These are phyloP conservation scores for Marisa cornuarietis DNA, from an alignment of 1,140 invertebrate genomes.

Conservation along the genomic window DNA sequence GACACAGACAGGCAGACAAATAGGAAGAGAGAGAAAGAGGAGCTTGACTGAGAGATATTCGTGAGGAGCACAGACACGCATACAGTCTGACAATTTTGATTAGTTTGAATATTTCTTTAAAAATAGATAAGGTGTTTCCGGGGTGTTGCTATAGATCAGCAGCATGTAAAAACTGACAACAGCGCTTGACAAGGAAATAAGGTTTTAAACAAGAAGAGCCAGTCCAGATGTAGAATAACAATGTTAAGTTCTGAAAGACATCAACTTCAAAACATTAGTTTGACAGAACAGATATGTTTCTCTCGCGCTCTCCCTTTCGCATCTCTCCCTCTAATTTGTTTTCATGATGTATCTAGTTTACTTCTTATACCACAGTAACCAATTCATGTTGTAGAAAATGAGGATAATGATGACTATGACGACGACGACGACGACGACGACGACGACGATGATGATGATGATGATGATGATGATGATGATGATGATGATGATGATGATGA, in stretches of 20 bases:
- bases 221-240: too few species aligned
- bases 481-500: background rate
- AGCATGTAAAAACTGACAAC: too few species aligned
- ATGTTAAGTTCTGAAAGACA: too few species aligned
- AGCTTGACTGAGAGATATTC: background rate
- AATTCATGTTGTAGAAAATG: background rate
- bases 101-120: too few species aligned
- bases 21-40: background rate
- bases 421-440: background rate
- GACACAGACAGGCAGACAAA: background rate
- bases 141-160: too few species aligned
- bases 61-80: background rate
- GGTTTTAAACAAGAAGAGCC: too few species aligned
- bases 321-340: background rate
- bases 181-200: too few species aligned
- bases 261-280: too few species aligned
- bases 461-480: background rate
- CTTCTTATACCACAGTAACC: background rate
- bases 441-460: background rate
- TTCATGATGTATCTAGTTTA: background rate
- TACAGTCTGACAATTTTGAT: background rate
- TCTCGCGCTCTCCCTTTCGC: slow-evolving; percentile 4
- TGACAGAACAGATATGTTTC: background rate
- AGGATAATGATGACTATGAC: background rate
- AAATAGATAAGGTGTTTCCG: too few species aligned